Conservation (phyloP, 2,797 vertebrate species). For the Coendou prehensilis region DNA sequence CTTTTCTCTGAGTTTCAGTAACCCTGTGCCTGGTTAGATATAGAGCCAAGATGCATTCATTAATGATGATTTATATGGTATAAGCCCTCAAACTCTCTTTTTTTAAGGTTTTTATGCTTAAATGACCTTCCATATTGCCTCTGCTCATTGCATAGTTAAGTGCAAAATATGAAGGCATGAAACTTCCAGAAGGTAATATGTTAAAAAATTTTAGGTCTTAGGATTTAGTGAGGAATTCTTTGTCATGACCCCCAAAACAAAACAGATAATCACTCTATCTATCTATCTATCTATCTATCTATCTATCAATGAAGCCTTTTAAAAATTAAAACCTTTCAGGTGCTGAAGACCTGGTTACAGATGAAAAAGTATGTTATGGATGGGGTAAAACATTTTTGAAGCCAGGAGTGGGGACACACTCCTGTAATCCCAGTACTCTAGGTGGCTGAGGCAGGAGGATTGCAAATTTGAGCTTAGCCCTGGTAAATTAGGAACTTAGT, state of each 20-base stretch:
- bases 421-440: no score
- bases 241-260: background rate
- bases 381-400: no score
- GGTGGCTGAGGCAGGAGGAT: no score
- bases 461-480: no score
- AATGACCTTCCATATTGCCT: background rate
- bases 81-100: background rate
- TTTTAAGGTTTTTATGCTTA: background rate
- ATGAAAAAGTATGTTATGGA: no score
- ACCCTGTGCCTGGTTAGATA: accelerated
- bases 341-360: no score
- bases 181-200: background rate
- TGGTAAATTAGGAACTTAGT: no score
- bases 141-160: background rate
- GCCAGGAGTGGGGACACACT: no score
- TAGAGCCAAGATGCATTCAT: background rate
- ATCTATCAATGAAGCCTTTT: background rate
- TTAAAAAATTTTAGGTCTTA: background rate
- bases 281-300: background rate
- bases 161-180: background rate
- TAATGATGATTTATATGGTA: background rate
- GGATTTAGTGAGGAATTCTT: background rate
- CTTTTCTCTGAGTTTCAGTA: background rate
- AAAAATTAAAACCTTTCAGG: no score
- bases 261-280: background rate